Evolutionary conservation across 2,888 invertebrate genomes (phyloP).

Genomic region (Eristalis intricaria): DNA sequence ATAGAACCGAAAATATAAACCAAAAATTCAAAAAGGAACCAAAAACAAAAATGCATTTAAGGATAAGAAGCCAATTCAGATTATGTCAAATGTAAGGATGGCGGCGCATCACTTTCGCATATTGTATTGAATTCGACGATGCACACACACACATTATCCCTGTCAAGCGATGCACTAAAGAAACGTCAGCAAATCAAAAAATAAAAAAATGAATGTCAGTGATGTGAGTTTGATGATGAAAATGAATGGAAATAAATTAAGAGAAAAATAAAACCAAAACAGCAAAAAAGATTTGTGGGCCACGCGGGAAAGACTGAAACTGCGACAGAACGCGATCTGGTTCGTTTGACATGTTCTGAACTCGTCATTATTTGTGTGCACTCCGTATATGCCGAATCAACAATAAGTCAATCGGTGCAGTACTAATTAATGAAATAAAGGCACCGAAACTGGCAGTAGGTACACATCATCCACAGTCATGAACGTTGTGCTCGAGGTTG

Average conservation of each 20-base stretch:
- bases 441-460: background rate
- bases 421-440: background rate
- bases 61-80: slow-evolving; percentile 58
- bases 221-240: background rate
- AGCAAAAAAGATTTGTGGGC: background rate
- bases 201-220: slow-evolving; percentile 23
- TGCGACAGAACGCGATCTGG: no score
- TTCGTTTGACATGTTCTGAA: no score
- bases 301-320: background rate
- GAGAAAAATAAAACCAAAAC: background rate
- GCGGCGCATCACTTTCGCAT: slow-evolving; percentile 9
- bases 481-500: background rate
- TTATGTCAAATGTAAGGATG: slow-evolving; percentile 15
- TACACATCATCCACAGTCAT: background rate
- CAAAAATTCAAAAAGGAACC: slow-evolving; percentile 49
- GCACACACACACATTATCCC: slow-evolving; percentile 8
- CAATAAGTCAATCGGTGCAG: background rate
- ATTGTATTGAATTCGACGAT: slow-evolving; percentile 13
- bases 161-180: slow-evolving; percentile 71
- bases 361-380: background rate
- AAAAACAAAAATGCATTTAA: slow-evolving; percentile 39
- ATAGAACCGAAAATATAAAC: slow-evolving; percentile 71
- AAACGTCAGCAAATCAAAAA: slow-evolving; percentile 59
- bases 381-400: background rate
- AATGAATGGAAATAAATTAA: background rate